Percentiles rank a stretch among this genome's conserved stretches.
These are phyloP conservation scores for Idaea straminata DNA, from an alignment of 2,888 invertebrate genomes.

Conservation along the genomic window DNA sequence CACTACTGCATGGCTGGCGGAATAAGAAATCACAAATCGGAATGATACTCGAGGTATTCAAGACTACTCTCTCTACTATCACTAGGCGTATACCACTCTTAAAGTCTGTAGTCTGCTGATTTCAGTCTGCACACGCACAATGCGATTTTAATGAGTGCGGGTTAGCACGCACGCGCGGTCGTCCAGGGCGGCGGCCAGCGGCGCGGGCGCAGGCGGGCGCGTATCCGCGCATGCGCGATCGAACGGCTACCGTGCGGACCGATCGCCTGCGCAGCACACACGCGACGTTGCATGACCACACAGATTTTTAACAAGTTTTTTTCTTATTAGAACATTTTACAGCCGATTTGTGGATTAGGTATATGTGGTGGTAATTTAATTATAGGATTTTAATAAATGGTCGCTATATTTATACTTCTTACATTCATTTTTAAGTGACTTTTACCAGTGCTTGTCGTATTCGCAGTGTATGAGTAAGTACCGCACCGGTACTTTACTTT, in stretches of 20 bases:
- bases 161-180: constrained; percentile 20
- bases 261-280: constrained; percentile 36
- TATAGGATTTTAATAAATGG: constrained; percentile 1
- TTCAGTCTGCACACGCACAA: constrained; percentile 24
- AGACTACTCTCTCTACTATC: constrained; percentile 19
- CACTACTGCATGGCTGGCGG: neutral
- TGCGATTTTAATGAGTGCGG: constrained; percentile 35
- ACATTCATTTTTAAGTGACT: too few species aligned
- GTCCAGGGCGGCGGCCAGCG: constrained; percentile 27
- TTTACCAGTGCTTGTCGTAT: too few species aligned
- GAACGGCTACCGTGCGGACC: constrained; percentile 45
- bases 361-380: constrained; percentile 23
- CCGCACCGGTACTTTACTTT: too few species aligned
- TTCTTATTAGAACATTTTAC: constrained; percentile 34
- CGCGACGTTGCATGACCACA: constrained; percentile 71
- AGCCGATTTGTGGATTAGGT: constrained; percentile 30
- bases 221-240: neutral
- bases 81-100: constrained; percentile 14
- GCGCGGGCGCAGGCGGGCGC: constrained; percentile 9
- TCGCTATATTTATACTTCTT: too few species aligned
- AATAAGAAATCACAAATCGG: too few species aligned
- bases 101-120: constrained; percentile 18
- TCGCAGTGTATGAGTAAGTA: too few species aligned
- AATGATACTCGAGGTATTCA: too few species aligned
- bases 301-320: constrained; percentile 33